Conservation (phyloP, 2,888 invertebrate species). For the Pachydiplax longipennis region DNA sequence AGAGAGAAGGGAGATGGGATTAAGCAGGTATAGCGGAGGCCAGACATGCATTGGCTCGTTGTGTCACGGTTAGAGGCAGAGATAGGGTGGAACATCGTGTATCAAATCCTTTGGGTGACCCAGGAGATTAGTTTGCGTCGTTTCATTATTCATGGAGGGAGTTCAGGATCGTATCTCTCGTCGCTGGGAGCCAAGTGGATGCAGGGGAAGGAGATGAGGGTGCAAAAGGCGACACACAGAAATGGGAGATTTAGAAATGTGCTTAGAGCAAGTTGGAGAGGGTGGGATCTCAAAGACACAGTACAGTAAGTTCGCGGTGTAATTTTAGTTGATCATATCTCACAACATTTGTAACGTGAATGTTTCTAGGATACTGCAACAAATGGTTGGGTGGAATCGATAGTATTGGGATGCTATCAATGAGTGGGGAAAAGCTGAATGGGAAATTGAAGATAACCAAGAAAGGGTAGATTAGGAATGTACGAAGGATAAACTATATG, state of each 20-base stretch:
- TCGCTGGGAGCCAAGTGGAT: not conserved
- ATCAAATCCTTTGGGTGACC: slow-evolving; percentile 1
- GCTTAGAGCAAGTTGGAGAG: too few species aligned
- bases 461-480: too few species aligned
- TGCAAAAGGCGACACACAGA: not conserved
- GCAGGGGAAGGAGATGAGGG: not conserved
- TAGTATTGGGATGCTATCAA: too few species aligned
- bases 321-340: too few species aligned
- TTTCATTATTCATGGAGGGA: slow-evolving; percentile 1
- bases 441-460: too few species aligned
- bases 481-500: too few species aligned
- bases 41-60: not conserved
- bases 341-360: too few species aligned
- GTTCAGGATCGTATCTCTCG: not conserved
- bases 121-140: not conserved
- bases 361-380: too few species aligned
- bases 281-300: too few species aligned
- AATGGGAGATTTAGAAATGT: not conserved
- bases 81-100: not conserved
- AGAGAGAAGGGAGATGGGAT: not conserved
- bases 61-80: not conserved
- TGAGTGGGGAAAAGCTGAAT: too few species aligned
- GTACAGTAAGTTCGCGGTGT: too few species aligned
- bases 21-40: not conserved
- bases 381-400: too few species aligned